A percentile compares a stretch with the other conserved stretches of the same genome.
These are phyloP conservation scores for Rhamphomyia laevipes DNA, from an alignment of 2,888 invertebrate species.

Conservation along the genomic window DNA sequence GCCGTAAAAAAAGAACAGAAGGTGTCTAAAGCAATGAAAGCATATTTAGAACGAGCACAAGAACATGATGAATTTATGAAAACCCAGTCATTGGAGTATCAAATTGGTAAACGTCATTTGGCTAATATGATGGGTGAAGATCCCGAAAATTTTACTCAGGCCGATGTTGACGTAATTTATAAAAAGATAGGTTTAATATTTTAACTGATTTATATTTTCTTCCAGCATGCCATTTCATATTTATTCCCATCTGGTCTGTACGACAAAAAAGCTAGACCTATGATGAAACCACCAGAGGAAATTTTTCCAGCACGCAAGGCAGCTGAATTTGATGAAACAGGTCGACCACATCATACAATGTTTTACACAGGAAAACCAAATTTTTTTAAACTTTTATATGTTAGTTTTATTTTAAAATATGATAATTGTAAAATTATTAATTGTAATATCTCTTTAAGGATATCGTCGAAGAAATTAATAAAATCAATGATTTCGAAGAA, in stretches of 20 bases:
- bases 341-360: slow-evolving; percentile 79
- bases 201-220: slow-evolving; percentile 15
- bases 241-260: slow-evolving; percentile 92
- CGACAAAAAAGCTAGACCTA: slow-evolving; percentile 72
- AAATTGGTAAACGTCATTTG: slow-evolving; percentile 87
- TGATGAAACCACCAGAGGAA: slow-evolving; percentile 82
- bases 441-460: slow-evolving; percentile 39
- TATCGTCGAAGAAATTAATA: slow-evolving; percentile 54
- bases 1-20: slow-evolving; percentile 41
- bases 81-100: slow-evolving; percentile 64
- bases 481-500: slow-evolving; percentile 58
- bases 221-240: slow-evolving; percentile 77
- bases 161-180: slow-evolving; percentile 66
- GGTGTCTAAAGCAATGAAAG: slow-evolving; percentile 79
- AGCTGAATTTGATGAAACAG: slow-evolving; percentile 82
- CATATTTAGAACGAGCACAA: slow-evolving; percentile 71
- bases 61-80: slow-evolving; percentile 77
- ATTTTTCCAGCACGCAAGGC: slow-evolving; percentile 74
- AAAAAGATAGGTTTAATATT: not conserved
- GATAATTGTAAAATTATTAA: no score
- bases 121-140: slow-evolving; percentile 99
- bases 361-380: slow-evolving; percentile 87
- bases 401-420: slow-evolving; percentile 35
- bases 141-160: slow-evolving; percentile 75
- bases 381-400: slow-evolving; percentile 72